phyloP scores from a whole-genome alignment of 2,888 invertebrate species.

The Apotomis betuletana region DNA sequence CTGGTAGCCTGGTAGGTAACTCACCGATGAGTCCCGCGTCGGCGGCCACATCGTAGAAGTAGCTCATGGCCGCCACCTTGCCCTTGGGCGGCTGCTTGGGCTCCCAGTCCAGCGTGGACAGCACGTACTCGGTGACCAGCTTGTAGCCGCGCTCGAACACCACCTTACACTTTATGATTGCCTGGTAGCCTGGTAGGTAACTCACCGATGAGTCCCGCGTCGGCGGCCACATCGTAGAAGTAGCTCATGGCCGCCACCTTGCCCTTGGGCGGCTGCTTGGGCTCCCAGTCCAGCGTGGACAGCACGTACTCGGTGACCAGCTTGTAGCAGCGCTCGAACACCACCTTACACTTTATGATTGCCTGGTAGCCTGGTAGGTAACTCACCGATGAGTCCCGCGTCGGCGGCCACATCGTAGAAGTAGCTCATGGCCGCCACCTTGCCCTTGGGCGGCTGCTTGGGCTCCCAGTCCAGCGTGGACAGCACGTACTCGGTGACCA shows the following conservation, averaged over 20 bases:
- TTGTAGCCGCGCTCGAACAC: neutral
- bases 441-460: conserved; percentile 83
- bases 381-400: conserved; percentile 88
- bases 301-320: conserved; percentile 62
- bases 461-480: conserved; percentile 47
- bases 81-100: too few relatives aligned
- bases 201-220: conserved; percentile 90
- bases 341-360: neutral
- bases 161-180: neutral
- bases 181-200: neutral
- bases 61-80: conserved; percentile 91
- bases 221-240: conserved; percentile 96
- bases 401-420: conserved; percentile 97
- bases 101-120: conserved; percentile 40
- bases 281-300: conserved; percentile 50
- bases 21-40: conserved; percentile 91
- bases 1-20: too few relatives aligned
- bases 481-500: conserved; percentile 64
- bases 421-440: conserved; percentile 92
- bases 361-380: neutral
- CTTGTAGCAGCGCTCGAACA: neutral
- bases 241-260: conserved; percentile 91
- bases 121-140: conserved; percentile 61
- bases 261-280: conserved; percentile 83
- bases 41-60: conserved; percentile 94